A percentile compares a stretch with the other conserved stretches of the same genome.
Conservation (phyloP, 2,113 vertebrate genomes). For the Cepphus grylle region DNA sequence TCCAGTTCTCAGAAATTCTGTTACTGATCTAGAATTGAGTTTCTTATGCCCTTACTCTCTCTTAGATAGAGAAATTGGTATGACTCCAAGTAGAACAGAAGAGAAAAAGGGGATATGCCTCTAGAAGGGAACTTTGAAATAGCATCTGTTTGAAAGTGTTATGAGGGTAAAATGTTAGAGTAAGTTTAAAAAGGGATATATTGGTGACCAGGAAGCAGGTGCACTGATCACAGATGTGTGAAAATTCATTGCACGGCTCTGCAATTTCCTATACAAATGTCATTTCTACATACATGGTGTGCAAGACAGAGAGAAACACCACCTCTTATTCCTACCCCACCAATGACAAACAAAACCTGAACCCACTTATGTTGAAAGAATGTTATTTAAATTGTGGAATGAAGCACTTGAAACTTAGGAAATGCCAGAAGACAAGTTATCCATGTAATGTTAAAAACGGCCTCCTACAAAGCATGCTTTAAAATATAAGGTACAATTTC, state of each 20-base stretch:
- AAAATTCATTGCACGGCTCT: neutral
- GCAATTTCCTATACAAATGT: neutral
- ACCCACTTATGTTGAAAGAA: neutral
- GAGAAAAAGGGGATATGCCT: neutral
- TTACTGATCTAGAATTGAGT: neutral
- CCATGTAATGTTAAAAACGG: neutral
- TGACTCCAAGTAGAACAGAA: neutral
- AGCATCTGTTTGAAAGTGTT: neutral
- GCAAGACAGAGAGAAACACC: neutral
- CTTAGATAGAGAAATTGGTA: neutral
- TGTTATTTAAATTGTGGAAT: neutral
- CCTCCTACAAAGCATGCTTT: neutral
- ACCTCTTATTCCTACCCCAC: neutral
- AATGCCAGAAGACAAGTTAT: neutral
- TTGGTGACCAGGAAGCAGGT: neutral
- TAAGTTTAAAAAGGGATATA: neutral
- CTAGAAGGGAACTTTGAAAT: neutral
- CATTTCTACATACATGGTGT: neutral
- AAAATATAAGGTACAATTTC: neutral
- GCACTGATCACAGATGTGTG: neutral
- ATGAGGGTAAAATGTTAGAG: neutral
- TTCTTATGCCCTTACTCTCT: neutral
- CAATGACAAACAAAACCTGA: neutral
- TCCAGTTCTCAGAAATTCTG: neutral
- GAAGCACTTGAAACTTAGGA: neutral